Evolutionary conservation across 92 coral and sea anemone species (phyloP), one percentile per base, ranked within the genome.

Genomic region (Pocillopora meandrina): DNA sequence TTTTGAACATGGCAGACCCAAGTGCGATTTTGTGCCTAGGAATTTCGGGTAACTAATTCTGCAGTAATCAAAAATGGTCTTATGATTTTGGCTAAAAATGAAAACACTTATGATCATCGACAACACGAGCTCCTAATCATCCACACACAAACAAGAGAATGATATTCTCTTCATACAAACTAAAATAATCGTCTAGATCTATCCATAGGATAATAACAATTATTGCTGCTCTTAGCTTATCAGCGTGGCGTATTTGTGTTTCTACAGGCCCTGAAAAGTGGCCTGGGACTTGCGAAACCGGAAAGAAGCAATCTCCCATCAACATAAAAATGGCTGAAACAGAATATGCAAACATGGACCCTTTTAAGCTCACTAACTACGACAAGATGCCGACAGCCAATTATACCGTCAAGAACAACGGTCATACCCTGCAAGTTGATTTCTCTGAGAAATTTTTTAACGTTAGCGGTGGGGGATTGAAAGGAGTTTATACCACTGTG

Each of bases 221-320:
- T 42, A 7, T 42, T 42, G 52, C 52, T 3, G 52, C 52, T 1
- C 52, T 42, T 1, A 42, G 52, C 52, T 42, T 42, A 42, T 42
- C 5, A 42, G 52, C 52, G 1, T 42, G 2, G 52, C 52, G 52
- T 42, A 42, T 66, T 49, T 71, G 67, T 26, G 31, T 36, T 35
- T 19, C 69, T 36, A n/a, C n/a, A 91, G 95, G 87, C 57, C 87
- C 93, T 17, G 0, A 79, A 26, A 80, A 83, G 1, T 92, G 95
- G 95, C 0, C 5, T 3, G 75, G 55, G 4, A 13, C 10, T 0
- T 83, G 70, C 77, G 2, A 57, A 12, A 18, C 26, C 9, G 84
- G 84, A 56, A 65, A 72, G 35, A 52, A 55, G 2, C 95, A 92
- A 83, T 90, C 95, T 1, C 95, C 95, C 23, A 90, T 92, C 14